A percentile compares a stretch with the other conserved stretches of the same genome.
phyloP scores from a whole-genome alignment of 2,113 vertebrate species.

The Indicator indicator region DNA sequence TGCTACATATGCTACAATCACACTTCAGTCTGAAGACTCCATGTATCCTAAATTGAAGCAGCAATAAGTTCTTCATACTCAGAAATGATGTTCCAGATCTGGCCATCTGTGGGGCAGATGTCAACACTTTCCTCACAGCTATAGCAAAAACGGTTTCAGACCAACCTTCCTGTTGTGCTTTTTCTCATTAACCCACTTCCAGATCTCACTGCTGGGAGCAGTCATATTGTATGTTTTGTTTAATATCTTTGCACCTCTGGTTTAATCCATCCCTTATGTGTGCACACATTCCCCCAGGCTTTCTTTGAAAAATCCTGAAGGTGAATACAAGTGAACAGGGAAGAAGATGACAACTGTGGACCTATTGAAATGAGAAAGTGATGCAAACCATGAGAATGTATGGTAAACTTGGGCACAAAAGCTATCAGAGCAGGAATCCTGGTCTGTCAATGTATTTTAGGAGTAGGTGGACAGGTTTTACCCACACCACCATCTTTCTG shows the following conservation, averaged over 20 bases:
- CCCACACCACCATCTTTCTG: not conserved
- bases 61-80: not conserved
- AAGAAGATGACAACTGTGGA: not conserved
- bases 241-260: slow-evolving; percentile 4
- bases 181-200: not conserved
- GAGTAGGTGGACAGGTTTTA: not conserved
- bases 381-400: not conserved
- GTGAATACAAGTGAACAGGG: not conserved
- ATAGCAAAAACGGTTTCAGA: not conserved
- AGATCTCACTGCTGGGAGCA: slow-evolving; percentile 6
- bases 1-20: slow-evolving; percentile 8
- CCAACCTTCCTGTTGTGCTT: slow-evolving; percentile 27
- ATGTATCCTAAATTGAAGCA: not conserved
- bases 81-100: not conserved
- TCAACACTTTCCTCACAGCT: not conserved
- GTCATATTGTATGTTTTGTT: slow-evolving; percentile 17
- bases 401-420: not conserved
- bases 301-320: not conserved
- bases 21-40: not conserved
- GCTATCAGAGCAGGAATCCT: not conserved
- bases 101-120: slow-evolving; percentile 42
- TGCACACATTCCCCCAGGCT: not conserved
- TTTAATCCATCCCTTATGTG: slow-evolving; percentile 8
- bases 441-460: not conserved
- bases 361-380: not conserved